phyloP scores from a whole-genome alignment of 2,797 vertebrate genomes.

The Scolopax bukidnonensis region DNA sequence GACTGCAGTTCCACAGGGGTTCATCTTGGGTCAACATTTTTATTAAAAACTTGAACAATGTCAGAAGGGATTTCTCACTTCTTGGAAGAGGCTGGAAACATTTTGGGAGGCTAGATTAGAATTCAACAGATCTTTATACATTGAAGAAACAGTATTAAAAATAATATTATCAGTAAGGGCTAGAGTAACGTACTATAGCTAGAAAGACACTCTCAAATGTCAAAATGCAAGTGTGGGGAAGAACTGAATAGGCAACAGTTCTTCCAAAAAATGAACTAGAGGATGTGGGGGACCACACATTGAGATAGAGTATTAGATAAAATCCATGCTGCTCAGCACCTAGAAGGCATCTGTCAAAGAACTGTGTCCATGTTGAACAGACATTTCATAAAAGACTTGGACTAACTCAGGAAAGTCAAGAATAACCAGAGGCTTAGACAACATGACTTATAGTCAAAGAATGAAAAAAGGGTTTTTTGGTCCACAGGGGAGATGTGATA shows the following conservation, averaged over 20 bases:
- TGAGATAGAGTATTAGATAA: background rate
- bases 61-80: constrained; percentile 10
- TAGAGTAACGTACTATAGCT: background rate
- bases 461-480: background rate
- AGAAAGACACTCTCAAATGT: background rate
- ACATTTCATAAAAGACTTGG: background rate
- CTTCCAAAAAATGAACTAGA: background rate
- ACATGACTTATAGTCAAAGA: background rate
- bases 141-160: background rate
- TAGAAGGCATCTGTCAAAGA: background rate
- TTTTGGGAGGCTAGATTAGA: background rate
- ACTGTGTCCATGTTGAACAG: background rate
- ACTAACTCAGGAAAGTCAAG: background rate
- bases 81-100: background rate
- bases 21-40: background rate
- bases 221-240: background rate
- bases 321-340: background rate
- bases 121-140: background rate
- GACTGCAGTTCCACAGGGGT: background rate
- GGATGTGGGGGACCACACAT: background rate
- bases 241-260: background rate
- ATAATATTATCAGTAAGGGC: background rate
- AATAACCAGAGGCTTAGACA: background rate
- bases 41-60: constrained; percentile 10
- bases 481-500: background rate